Conservation (phyloP, 2,113 vertebrate species). For the Microcebus lehilahytsara region DNA sequence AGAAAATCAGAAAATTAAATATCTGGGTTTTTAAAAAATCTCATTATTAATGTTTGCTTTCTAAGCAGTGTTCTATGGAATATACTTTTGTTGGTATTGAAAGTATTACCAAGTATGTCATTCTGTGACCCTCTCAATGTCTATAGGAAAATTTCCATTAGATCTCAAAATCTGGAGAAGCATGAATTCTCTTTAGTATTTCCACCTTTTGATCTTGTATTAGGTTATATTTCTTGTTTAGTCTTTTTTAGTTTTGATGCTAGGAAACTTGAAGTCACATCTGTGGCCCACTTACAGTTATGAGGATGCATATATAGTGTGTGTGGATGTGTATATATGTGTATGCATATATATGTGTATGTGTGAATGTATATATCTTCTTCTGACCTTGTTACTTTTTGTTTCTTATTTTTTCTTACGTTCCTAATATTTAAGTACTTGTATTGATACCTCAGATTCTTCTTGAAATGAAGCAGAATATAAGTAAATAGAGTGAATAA, state of each 20-base stretch:
- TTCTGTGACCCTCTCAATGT: not conserved
- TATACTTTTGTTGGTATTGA: not conserved
- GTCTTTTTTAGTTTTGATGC: not conserved
- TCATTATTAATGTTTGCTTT: not conserved
- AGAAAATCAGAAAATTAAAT: not conserved
- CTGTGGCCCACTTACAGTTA: not conserved
- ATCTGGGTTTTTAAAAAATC: not conserved
- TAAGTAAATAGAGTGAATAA: not conserved
- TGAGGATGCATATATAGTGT: not conserved
- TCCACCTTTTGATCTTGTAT: not conserved
- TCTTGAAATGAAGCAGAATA: not conserved
- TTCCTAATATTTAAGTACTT: slow-evolving; percentile 10
- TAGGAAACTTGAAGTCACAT: not conserved
- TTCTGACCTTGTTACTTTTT: not conserved
- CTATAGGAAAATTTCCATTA: not conserved
- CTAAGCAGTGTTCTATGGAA: slow-evolving; percentile 3
- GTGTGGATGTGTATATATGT: no score
- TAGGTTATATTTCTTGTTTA: not conserved
- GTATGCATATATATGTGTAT: no score
- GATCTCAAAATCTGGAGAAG: not conserved
- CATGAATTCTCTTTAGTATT: not conserved
- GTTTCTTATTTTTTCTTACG: slow-evolving; percentile 4
- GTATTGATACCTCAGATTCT: not conserved
- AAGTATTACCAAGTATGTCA: not conserved
- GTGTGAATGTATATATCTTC: not conserved